These are phyloP conservation scores for Liopterus haemorrhoidalis DNA, from an alignment of 2,888 invertebrate genomes.

Conservation along the genomic window DNA sequence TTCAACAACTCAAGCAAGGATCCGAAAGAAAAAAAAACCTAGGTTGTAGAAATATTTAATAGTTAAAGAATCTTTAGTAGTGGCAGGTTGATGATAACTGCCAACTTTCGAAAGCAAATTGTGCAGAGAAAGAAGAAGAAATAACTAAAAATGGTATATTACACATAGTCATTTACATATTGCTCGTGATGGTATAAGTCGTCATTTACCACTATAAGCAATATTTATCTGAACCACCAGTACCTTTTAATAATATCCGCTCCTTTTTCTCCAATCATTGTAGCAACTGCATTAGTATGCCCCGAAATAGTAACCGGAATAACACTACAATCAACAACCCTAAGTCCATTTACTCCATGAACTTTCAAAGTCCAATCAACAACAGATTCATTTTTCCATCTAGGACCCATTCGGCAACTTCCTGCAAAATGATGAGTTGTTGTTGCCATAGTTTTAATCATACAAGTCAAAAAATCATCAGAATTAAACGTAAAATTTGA, in stretches of 20 bases:
- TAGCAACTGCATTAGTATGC: conserved; percentile 60
- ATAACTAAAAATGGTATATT: too few relatives aligned
- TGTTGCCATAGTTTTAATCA: conserved; percentile 52
- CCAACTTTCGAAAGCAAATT: too few relatives aligned
- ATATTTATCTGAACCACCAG: too few relatives aligned
- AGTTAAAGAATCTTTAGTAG: too few relatives aligned
- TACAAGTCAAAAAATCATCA: conserved; percentile 61
- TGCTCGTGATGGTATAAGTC: too few relatives aligned
- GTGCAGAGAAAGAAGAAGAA: too few relatives aligned
- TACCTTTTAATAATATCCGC: conserved; percentile 51
- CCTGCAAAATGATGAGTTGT: conserved; percentile 63
- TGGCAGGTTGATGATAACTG: too few relatives aligned
- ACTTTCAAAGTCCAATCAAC: conserved; percentile 59
- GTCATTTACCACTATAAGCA: too few relatives aligned
- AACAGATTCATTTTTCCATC: conserved; percentile 52
- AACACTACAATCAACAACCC: conserved; percentile 63
- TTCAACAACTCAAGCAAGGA: too few relatives aligned
- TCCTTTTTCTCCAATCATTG: conserved; percentile 66
- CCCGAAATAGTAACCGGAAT: conserved; percentile 60
- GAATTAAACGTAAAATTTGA: conserved; percentile 47
- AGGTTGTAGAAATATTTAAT: too few relatives aligned
- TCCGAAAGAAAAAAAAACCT: too few relatives aligned
- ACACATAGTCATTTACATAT: too few relatives aligned
- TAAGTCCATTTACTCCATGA: conserved; percentile 53
- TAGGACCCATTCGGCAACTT: conserved; percentile 63